A percentile compares a stretch with the other conserved stretches of the same genome.
phyloP scores from a whole-genome alignment of 2,113 vertebrate genomes.

The Zootoca vivipara region DNA sequence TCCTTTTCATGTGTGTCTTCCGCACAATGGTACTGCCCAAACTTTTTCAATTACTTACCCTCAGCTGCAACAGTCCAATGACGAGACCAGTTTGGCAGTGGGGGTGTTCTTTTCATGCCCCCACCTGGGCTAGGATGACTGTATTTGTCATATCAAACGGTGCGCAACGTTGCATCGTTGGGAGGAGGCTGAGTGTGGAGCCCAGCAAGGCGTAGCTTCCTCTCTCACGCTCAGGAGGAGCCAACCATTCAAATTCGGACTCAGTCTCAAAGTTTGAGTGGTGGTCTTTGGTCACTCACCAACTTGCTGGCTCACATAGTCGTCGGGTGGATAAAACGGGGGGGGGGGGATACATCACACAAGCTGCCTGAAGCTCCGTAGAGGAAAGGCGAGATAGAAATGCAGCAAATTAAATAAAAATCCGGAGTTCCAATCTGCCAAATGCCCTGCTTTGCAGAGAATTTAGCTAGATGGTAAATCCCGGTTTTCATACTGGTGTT shows the following conservation, averaged over 20 bases:
- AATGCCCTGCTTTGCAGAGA: background rate
- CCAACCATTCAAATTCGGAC: no score
- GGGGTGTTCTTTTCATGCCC: background rate
- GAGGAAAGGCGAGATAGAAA: background rate
- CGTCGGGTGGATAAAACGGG: no score
- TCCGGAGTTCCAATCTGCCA: background rate
- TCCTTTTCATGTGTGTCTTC: background rate
- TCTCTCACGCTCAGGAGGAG: no score
- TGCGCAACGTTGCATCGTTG: no score
- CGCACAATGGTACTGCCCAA: background rate
- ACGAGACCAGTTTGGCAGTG: no score
- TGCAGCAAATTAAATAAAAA: background rate
- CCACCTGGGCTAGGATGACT: background rate
- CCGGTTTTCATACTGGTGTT: background rate
- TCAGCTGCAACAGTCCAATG: background rate
- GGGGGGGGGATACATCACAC: no score
- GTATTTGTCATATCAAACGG: background rate
- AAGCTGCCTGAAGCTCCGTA: no score
- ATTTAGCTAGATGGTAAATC: background rate
- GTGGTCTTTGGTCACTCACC: no score
- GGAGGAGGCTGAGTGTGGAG: no score
- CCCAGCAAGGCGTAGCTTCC: no score
- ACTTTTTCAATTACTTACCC: background rate
- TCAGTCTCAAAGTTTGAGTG: no score
- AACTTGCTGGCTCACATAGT: no score